phyloP scores from a whole-genome alignment of 2,113 vertebrate species.

The Halichoeres trimaculatus region DNA sequence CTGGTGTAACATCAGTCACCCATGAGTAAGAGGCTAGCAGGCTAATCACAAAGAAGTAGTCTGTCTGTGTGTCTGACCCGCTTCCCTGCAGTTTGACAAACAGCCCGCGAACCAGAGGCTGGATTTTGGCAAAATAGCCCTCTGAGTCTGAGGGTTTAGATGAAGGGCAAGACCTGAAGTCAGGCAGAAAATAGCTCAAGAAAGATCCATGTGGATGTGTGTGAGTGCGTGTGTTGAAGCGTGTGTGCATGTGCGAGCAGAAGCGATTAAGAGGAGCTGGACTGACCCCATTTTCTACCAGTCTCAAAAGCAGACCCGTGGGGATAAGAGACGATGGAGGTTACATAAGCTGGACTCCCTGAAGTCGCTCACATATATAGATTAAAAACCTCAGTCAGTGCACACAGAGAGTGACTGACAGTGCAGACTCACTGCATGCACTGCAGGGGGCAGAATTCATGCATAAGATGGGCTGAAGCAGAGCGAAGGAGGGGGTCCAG shows the following conservation, averaged over 20 bases:
- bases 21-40: slow-evolving; percentile 33
- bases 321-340: slow-evolving; percentile 38
- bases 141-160: slow-evolving; percentile 34
- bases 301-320: slow-evolving; percentile 51
- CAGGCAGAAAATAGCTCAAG: slow-evolving; percentile 55
- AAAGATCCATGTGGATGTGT: slow-evolving; percentile 4
- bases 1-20: slow-evolving; percentile 21
- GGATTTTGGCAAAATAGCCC: slow-evolving; percentile 32
- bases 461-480: slow-evolving; percentile 5
- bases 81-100: slow-evolving; percentile 23
- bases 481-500: background rate
- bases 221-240: slow-evolving; percentile 24
- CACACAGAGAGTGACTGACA: slow-evolving; percentile 1
- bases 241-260: slow-evolving; percentile 38
- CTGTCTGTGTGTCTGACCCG: slow-evolving; percentile 20
- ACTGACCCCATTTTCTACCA: slow-evolving; percentile 60
- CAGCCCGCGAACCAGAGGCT: slow-evolving; percentile 21
- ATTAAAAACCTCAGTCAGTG: background rate
- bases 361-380: slow-evolving; percentile 20
- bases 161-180: slow-evolving; percentile 53
- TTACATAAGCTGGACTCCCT: slow-evolving; percentile 57
- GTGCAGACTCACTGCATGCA: background rate
- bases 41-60: slow-evolving; percentile 30
- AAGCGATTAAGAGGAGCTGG: slow-evolving; percentile 58
- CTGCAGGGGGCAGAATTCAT: background rate